phyloP scores from a whole-genome alignment of 1,140 invertebrate genomes.

The Druon quercuslanigerum region DNA sequence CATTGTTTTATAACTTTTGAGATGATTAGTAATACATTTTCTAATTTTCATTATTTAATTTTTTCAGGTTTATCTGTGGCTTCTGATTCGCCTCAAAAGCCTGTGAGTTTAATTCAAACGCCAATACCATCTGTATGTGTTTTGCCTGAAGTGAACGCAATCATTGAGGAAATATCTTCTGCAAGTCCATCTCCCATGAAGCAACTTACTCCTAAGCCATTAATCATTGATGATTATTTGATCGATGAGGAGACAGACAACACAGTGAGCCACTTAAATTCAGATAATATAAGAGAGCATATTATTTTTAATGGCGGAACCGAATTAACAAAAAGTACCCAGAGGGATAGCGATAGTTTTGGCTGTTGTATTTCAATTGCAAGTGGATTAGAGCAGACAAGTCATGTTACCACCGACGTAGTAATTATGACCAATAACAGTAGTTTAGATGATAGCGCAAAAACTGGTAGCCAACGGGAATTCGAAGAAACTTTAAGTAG shows the following conservation, averaged over 20 bases:
- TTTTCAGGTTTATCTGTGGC: constrained; percentile 73
- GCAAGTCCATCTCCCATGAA: constrained; percentile 26
- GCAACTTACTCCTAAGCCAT: constrained; percentile 36
- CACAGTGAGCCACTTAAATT: constrained; percentile 61
- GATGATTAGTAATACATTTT: background rate
- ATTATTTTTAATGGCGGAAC: constrained; percentile 50
- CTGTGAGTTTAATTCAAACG: constrained; percentile 61
- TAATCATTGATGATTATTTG: constrained; percentile 59
- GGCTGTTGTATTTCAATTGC: constrained; percentile 49
- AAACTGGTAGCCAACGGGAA: constrained; percentile 53
- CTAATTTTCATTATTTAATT: constrained; percentile 34
- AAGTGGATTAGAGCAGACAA: constrained; percentile 47
- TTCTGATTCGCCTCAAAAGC: constrained; percentile 72
- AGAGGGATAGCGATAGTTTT: constrained; percentile 52
- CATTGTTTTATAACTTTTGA: too few relatives aligned
- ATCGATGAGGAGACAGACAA: constrained; percentile 64
- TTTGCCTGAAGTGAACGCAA: constrained; percentile 66
- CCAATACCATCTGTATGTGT: constrained; percentile 58
- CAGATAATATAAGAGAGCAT: constrained; percentile 57
- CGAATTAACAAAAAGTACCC: constrained; percentile 42
- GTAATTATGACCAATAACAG: constrained; percentile 60
- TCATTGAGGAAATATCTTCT: constrained; percentile 42
- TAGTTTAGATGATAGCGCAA: constrained; percentile 65
- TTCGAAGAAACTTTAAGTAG: constrained; percentile 57
- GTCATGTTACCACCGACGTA: constrained; percentile 56